Conservation (phyloP, 1,140 invertebrate genomes). For the Platorchestia sp. region DNA sequence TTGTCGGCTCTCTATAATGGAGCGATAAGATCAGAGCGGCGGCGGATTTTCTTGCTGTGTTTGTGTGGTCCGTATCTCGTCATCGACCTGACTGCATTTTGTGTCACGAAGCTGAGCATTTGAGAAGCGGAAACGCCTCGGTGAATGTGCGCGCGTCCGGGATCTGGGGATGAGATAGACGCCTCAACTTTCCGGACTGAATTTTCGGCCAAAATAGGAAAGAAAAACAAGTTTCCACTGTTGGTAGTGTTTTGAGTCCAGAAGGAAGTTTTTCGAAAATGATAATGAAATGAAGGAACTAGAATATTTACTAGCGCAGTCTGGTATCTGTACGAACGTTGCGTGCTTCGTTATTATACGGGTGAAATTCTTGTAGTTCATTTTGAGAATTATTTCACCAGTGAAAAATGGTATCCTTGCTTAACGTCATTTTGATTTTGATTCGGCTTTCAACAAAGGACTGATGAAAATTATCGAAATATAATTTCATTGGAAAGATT, state of each 20-base stretch:
- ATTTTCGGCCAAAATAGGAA: neutral
- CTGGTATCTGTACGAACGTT: no score
- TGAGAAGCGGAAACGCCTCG: conserved; percentile 12
- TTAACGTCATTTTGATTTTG: no score
- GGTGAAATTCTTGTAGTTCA: no score
- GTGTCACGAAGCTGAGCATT: neutral
- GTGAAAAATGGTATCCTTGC: no score
- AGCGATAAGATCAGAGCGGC: conserved; percentile 25
- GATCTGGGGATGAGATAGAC: conserved; percentile 5
- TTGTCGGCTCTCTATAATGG: neutral
- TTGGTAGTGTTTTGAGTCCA: neutral
- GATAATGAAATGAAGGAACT: no score
- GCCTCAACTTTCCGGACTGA: neutral
- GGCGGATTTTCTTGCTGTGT: neutral
- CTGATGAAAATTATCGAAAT: no score
- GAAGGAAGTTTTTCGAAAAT: no score
- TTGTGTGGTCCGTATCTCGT: neutral
- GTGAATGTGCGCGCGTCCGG: neutral
- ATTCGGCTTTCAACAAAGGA: no score
- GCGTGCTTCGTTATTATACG: no score
- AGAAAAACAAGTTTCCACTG: neutral
- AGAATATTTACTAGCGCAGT: no score
- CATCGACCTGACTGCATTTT: conserved; percentile 28
- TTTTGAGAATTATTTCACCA: no score
- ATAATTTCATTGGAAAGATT: no score